Evolutionary conservation across 92 coral and sea anemone genomes (phyloP).

Genomic region (Umimayanthus chanpuru): DNA sequence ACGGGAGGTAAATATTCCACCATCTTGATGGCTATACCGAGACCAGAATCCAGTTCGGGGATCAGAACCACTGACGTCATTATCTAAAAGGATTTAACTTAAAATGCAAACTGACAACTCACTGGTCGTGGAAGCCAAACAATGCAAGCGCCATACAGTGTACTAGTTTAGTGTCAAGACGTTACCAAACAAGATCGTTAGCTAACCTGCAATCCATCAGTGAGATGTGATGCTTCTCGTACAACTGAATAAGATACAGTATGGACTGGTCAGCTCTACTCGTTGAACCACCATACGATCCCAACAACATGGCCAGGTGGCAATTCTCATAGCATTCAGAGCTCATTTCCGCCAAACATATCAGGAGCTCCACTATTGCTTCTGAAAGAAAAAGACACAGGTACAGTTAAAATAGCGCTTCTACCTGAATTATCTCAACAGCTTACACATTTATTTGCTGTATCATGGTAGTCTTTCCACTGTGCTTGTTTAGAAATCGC

Average conservation of each 20-base stretch:
- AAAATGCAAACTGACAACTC: too few relatives aligned
- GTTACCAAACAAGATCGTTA: not conserved
- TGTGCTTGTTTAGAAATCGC: too few relatives aligned
- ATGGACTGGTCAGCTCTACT: constrained; percentile 66
- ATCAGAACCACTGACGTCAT: too few relatives aligned
- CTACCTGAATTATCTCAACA: too few relatives aligned
- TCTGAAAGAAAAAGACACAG: constrained; percentile 47
- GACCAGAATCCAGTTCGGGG: too few relatives aligned
- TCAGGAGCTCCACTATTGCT: constrained; percentile 70
- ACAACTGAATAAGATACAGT: constrained; percentile 64
- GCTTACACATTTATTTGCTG: not conserved
- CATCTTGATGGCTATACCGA: too few relatives aligned
- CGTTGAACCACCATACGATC: constrained; percentile 77
- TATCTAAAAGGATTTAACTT: too few relatives aligned
- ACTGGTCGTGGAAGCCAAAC: too few relatives aligned
- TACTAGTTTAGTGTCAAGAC: not conserved
- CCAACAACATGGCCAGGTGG: constrained; percentile 78
- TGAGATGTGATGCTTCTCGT: constrained; percentile 68
- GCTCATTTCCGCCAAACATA: constrained; percentile 71
- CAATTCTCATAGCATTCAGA: constrained; percentile 72
- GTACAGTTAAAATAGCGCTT: not conserved
- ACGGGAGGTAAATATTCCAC: too few relatives aligned
- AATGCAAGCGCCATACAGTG: not conserved
- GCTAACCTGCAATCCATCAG: constrained; percentile 66
- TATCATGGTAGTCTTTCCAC: not conserved